Conservation (phyloP, 2,797 vertebrate genomes). For the Danio albolineatus region DNA sequence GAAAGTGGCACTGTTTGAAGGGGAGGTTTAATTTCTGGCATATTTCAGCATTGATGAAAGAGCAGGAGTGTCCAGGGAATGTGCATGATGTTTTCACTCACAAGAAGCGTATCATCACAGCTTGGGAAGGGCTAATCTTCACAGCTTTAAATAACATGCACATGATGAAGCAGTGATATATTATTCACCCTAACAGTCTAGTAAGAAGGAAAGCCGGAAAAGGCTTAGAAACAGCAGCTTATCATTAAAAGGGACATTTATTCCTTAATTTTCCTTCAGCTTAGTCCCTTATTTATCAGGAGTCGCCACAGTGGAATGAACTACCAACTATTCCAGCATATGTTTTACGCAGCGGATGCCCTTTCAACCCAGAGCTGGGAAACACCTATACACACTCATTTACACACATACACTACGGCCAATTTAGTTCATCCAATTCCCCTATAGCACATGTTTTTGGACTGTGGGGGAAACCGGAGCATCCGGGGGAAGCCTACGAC, state of each 20-base stretch:
- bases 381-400: no score
- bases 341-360: no score
- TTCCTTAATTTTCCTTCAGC: no score
- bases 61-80: not conserved
- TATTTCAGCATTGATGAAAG: slow-evolving; percentile 27
- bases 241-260: not conserved
- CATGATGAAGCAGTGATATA: not conserved
- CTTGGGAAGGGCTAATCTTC: not conserved
- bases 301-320: no score
- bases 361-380: no score
- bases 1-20: slow-evolving; percentile 20
- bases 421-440: no score
- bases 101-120: not conserved
- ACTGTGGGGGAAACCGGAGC: no score
- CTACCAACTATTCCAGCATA: no score
- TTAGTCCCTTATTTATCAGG: no score
- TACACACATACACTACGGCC: not conserved
- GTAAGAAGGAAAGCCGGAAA: not conserved
- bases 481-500: no score
- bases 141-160: not conserved
- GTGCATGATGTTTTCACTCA: not conserved
- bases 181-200: not conserved
- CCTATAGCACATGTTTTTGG: no score
- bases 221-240: no score
- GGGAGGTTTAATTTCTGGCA: not conserved